Conservation (phyloP, 92 coral and sea anemone species). For the Paramuricea clavata region DNA sequence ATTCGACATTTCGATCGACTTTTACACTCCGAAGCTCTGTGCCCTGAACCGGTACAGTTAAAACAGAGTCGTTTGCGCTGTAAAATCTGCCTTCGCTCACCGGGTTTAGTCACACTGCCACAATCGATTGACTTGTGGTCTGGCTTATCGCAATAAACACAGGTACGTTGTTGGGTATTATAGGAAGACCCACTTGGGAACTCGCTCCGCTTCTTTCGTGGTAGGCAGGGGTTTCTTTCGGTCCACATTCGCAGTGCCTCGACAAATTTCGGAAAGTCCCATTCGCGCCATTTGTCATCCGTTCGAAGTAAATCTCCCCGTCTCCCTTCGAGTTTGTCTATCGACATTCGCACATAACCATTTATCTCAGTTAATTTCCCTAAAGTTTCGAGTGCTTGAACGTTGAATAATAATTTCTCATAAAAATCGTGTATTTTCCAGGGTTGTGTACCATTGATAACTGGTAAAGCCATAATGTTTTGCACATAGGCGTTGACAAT, state of each 20-base stretch:
- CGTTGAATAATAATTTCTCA: neutral
- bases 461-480: too few relatives aligned
- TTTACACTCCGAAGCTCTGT: conserved; percentile 5
- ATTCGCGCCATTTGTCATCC: neutral
- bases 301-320: too few relatives aligned
- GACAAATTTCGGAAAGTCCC: neutral
- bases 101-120: neutral
- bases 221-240: neutral
- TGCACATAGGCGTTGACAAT: too few relatives aligned
- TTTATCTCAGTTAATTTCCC: neutral
- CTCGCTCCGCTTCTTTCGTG: neutral
- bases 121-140: neutral
- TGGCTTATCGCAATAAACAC: neutral
- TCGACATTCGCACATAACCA: neutral
- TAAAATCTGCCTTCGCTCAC: neutral
- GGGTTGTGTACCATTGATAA: too few relatives aligned
- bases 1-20: neutral
- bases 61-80: neutral
- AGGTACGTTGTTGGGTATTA: neutral
- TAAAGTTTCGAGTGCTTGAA: neutral
- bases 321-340: neutral
- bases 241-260: neutral
- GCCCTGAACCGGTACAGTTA: conserved; percentile 16
- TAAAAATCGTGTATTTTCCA: too few relatives aligned
- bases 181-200: neutral